Evolutionary conservation across 2,888 invertebrate genomes (phyloP).

Genomic region (Pristionchus entomophagus): DNA sequence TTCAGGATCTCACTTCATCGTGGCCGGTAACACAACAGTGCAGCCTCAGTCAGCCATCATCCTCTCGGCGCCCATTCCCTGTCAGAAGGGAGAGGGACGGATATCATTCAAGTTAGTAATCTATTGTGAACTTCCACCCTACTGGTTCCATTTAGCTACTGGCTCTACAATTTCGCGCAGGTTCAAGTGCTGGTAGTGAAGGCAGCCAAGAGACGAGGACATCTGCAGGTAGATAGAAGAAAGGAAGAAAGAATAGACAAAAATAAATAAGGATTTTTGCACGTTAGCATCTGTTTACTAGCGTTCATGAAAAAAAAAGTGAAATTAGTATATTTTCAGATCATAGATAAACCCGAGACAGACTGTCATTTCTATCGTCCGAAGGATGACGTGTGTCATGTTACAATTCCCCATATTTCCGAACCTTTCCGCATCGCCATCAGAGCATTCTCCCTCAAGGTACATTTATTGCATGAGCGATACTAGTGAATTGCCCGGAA

Average conservation of each 20-base stretch:
- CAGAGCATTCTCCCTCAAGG: conserved; percentile 67
- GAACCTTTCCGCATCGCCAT: conserved; percentile 73
- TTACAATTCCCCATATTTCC: conserved; percentile 63
- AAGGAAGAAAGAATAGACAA: no score
- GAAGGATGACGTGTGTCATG: conserved; percentile 48
- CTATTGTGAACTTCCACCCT: not conserved
- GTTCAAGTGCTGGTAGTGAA: conserved; percentile 71
- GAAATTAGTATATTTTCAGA: conserved; percentile 44
- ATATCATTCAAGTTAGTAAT: conserved; percentile 66
- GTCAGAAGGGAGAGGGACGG: conserved; percentile 69
- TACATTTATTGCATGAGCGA: no score
- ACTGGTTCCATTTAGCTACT: conserved; percentile 69
- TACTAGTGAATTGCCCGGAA: no score
- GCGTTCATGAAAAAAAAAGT: not conserved
- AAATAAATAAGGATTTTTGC: no score
- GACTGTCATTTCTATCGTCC: conserved; percentile 69
- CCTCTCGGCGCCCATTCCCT: conserved; percentile 72
- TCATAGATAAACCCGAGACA: conserved; percentile 63
- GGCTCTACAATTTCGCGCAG: conserved; percentile 74
- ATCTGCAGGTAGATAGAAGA: conserved; percentile 63
- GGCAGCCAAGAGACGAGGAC: conserved; percentile 61
- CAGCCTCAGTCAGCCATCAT: conserved; percentile 69
- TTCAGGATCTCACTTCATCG: conserved; percentile 66
- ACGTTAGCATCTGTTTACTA: not conserved
- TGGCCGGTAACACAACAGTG: conserved; percentile 74